These are phyloP conservation scores for Cromileptes altivelis DNA, from an alignment of 2,113 vertebrate genomes.

Conservation along the genomic window DNA sequence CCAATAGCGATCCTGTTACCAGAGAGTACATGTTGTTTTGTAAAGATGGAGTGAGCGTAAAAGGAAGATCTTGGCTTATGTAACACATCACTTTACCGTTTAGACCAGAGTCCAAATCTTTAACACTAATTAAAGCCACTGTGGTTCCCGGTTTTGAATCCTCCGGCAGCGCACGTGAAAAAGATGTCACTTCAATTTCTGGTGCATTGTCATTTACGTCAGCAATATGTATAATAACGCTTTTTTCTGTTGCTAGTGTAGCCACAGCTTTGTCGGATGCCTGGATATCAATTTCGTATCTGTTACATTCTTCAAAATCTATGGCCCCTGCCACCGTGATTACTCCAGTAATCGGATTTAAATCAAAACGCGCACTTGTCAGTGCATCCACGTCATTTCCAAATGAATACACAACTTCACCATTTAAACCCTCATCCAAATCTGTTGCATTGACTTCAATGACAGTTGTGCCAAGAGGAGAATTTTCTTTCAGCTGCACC, in stretches of 20 bases:
- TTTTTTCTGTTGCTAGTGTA: conserved; percentile 49
- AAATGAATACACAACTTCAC: conserved; percentile 47
- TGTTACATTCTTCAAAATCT: conserved; percentile 44
- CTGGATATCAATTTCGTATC: conserved; percentile 74
- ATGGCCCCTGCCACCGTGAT: conserved; percentile 36
- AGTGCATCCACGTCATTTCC: conserved; percentile 43
- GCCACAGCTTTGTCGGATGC: conserved; percentile 66
- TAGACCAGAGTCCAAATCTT: conserved; percentile 73
- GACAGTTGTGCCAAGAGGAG: conserved; percentile 29
- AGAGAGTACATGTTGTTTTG: conserved; percentile 73
- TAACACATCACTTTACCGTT: conserved; percentile 80
- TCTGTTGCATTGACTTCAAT: conserved; percentile 53
- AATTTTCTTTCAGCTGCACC: conserved; percentile 18
- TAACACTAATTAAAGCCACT: conserved; percentile 69
- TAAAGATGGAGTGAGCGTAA: conserved; percentile 51
- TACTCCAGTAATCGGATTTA: conserved; percentile 35
- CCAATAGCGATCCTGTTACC: conserved; percentile 59
- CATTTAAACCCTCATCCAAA: conserved; percentile 55
- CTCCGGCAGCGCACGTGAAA: conserved; percentile 86
- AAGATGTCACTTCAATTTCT: conserved; percentile 88
- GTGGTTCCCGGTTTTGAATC: conserved; percentile 68
- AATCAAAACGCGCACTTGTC: conserved; percentile 22
- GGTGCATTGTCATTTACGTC: conserved; percentile 87
- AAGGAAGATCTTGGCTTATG: conserved; percentile 68
- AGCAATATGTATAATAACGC: conserved; percentile 57